These are phyloP conservation scores for Nemopilema nomurai DNA, from an alignment of 30 jellyfish, hydroid and myxozoan genomes.

Conservation along the genomic window DNA sequence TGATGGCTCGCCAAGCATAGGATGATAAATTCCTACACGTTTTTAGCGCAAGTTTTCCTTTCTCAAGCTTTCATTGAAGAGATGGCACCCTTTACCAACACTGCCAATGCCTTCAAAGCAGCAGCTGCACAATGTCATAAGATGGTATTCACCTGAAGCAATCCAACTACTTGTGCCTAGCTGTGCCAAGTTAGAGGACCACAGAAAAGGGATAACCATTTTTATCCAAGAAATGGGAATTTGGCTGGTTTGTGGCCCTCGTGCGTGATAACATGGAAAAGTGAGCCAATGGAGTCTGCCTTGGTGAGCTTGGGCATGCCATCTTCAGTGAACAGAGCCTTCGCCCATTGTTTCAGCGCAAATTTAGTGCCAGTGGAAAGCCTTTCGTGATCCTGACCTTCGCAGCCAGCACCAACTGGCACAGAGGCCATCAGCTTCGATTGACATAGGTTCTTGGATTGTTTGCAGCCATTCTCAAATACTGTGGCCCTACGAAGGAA, in stretches of 20 bases:
- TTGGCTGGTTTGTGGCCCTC: conserved; percentile 72
- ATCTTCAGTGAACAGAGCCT: conserved; percentile 20
- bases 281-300: conserved; percentile 64
- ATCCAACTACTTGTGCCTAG: background rate
- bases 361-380: conserved; percentile 67
- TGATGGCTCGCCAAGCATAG: no score
- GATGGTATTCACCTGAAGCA: background rate
- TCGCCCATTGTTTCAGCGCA: conserved; percentile 57
- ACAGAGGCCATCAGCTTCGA: conserved; percentile 64
- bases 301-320: conserved; percentile 6
- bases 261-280: conserved; percentile 66
- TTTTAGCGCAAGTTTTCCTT: no score
- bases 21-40: no score
- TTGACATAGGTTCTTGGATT: conserved; percentile 41
- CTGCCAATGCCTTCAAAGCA: background rate
- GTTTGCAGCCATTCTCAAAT: conserved; percentile 30
- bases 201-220: background rate
- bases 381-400: conserved; percentile 56
- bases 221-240: conserved; percentile 58
- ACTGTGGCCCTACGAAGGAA: conserved; percentile 55
- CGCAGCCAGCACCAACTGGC: conserved; percentile 33
- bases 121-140: no score
- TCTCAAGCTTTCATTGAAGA: background rate
- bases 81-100: background rate
- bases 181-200: background rate